Conservation (phyloP, 1,140 invertebrate genomes). For the Acarapis woodi region DNA sequence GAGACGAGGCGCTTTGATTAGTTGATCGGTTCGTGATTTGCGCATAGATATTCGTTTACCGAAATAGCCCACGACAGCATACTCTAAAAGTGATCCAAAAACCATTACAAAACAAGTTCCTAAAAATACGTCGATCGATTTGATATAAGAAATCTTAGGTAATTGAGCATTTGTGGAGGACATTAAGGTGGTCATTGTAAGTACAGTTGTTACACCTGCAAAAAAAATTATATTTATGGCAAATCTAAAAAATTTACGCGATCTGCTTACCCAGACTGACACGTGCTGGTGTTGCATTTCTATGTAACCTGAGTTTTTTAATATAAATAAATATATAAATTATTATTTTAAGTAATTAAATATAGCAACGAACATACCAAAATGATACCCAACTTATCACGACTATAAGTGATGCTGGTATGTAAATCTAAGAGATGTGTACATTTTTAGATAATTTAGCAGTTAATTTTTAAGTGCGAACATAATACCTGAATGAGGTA, state of each 20-base stretch:
- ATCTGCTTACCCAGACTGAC: too few species aligned
- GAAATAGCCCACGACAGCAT: conserved; percentile 79
- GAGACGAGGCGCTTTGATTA: conserved; percentile 1
- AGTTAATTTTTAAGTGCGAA: too few species aligned
- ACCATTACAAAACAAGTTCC: conserved; percentile 21
- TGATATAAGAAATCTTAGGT: conserved; percentile 23
- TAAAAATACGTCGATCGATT: conserved; percentile 22
- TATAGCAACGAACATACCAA: too few species aligned
- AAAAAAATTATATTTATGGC: too few species aligned
- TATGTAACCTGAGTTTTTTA: conserved; percentile 3
- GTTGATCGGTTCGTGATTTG: conserved; percentile 51
- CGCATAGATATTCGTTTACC: conserved; percentile 74
- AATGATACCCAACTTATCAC: conserved; percentile 24
- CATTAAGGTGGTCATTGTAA: conserved; percentile 25
- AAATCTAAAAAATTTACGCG: too few species aligned
- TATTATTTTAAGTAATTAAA: conserved; percentile 9
- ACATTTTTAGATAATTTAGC: too few species aligned
- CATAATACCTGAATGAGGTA: conserved; percentile 27
- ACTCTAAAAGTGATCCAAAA: conserved; percentile 26
- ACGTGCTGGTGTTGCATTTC: conserved; percentile 19
- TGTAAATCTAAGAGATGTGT: too few species aligned
- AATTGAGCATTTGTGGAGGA: conserved; percentile 23
- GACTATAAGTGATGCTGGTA: conserved; percentile 22
- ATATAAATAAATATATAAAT: neutral
- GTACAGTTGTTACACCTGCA: conserved; percentile 24